These are phyloP conservation scores for Peromyscus californicus DNA, from an alignment of 2,113 vertebrate species.

Conservation along the genomic window DNA sequence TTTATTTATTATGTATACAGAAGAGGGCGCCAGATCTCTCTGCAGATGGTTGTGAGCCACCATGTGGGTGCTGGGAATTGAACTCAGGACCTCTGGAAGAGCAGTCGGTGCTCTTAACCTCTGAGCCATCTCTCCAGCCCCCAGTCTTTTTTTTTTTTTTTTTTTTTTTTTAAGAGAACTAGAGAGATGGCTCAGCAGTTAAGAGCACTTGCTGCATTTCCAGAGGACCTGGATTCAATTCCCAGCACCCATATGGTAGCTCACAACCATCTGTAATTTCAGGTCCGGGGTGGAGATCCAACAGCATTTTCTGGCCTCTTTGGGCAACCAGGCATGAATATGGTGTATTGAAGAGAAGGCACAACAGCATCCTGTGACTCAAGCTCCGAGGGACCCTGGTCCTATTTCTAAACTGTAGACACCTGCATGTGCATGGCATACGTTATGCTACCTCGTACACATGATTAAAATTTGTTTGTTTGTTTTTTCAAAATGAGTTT, in stretches of 20 bases:
- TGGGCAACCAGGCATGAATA: background rate
- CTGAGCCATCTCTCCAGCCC: too few species aligned
- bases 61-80: too few species aligned
- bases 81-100: too few species aligned
- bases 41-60: too few species aligned
- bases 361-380: background rate
- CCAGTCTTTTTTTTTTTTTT: background rate
- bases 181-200: too few species aligned
- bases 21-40: too few species aligned
- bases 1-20: too few species aligned
- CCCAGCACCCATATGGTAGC: background rate
- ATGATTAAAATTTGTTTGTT: background rate
- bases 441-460: background rate
- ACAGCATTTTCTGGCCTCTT: background rate
- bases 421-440: background rate
- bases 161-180: background rate
- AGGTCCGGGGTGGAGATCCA: background rate
- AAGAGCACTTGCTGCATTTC: too few species aligned
- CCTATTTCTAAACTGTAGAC: background rate
- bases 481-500: too few species aligned
- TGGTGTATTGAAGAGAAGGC: background rate
- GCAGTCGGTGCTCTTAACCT: too few species aligned
- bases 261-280: background rate
- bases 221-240: too few species aligned
- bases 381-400: background rate